Evolutionary conservation across 2,113 vertebrate species (phyloP), one percentile per base, ranked within the genome.

Genomic region (Pimephales promelas): DNA sequence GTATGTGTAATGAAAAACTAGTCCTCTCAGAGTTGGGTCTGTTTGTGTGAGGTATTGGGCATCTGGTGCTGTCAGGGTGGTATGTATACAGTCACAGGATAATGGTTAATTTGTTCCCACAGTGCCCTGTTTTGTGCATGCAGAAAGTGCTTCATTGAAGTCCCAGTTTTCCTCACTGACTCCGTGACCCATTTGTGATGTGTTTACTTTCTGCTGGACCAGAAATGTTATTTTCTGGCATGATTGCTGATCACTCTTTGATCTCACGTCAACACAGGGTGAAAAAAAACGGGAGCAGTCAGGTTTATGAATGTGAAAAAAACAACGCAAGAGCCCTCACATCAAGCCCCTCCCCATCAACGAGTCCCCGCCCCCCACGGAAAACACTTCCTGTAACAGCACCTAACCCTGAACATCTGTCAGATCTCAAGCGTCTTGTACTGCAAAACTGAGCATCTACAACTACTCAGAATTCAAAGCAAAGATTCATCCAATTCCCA

Each of bases 21-120:
- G n/a, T 82, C 84, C 56, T 74, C 24, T 80, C 62, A 54, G 49
- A 47, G 20, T 54, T 73, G 54, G 75, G 88, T 81, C 84, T 90
- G 88, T 91, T 91, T 90, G 86, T 89, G 89, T 81, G 82, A 86
- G 86, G 74, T 49, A 47, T 56, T 49, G 85, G 84, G 79, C 82
- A 28, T 86, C 89, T 88, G 87, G 79, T 80, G 82, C 79, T 85
- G 83, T 88, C 88, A 82, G 86, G 78, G 83, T 88, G 90, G 86
- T 89, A 88, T 90, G 90, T 91, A 91, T 89, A 91, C 90, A 91
- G 75, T 82, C 66, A 36, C 36, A 79, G 64, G 74, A 26, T 86
- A n/a, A 73, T 73, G 20, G 45, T 68, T 62, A 26, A 78, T 9
- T 24, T 40, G 28, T 52, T 54, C 28, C 68, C 57, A 40, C 68